phyloP scores from a whole-genome alignment of 2,797 vertebrate species.

The Champsocephalus esox region DNA sequence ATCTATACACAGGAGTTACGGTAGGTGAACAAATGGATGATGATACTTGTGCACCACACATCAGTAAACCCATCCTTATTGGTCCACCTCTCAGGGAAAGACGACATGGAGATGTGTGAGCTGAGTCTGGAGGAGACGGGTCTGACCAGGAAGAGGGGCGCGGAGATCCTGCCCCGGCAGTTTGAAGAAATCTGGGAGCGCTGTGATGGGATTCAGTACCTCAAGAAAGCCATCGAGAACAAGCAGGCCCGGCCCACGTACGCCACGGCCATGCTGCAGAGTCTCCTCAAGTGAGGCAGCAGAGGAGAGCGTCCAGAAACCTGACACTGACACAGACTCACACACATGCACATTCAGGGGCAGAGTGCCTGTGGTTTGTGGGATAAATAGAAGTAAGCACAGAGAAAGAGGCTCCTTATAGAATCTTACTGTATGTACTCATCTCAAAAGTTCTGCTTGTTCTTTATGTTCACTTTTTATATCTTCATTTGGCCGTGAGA shows the following conservation, averaged over 20 bases:
- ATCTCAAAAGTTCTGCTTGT: slow-evolving; percentile 22
- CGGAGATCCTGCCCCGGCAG: slow-evolving; percentile 95
- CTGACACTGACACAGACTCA: slow-evolving; percentile 22
- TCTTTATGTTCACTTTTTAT: slow-evolving; percentile 44
- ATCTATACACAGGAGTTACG: not conserved
- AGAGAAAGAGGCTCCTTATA: slow-evolving; percentile 22
- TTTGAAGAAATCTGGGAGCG: slow-evolving; percentile 99
- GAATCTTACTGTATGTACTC: slow-evolving; percentile 35
- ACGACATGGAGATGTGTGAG: slow-evolving; percentile 99
- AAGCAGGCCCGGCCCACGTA: slow-evolving; percentile 96
- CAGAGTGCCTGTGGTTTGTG: slow-evolving; percentile 12
- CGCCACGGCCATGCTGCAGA: slow-evolving; percentile 98
- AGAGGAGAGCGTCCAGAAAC: slow-evolving; percentile 19
- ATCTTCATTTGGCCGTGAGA: slow-evolving; percentile 57
- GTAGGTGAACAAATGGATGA: not conserved
- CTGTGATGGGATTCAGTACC: slow-evolving; percentile 96
- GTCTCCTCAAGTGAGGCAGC: slow-evolving; percentile 88
- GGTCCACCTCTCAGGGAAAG: slow-evolving; percentile 87
- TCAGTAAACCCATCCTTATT: slow-evolving; percentile 6
- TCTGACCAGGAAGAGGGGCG: slow-evolving; percentile 95
- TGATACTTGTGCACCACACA: not conserved
- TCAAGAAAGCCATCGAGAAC: slow-evolving; percentile 95
- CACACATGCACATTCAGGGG: slow-evolving; percentile 7
- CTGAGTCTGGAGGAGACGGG: slow-evolving; percentile 98
- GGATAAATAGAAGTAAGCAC: slow-evolving; percentile 36